Evolutionary conservation across 2,797 vertebrate species (phyloP).

Genomic region (Acridotheres tristis): DNA sequence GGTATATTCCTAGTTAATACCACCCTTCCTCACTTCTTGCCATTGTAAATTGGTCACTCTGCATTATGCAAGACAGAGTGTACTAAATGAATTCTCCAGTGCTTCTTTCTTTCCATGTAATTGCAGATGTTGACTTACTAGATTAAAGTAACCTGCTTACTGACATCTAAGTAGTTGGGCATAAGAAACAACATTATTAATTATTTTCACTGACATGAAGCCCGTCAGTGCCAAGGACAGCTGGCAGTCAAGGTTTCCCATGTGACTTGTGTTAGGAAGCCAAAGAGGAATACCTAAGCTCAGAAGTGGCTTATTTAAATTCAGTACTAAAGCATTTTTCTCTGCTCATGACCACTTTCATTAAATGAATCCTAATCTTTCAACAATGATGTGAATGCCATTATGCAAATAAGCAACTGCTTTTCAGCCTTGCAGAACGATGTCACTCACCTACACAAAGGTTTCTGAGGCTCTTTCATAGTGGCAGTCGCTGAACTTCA

Average conservation of each 20-base stretch:
- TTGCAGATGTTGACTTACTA: not conserved
- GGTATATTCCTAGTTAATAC: not conserved
- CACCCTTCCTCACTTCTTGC: not conserved
- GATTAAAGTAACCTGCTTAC: not conserved
- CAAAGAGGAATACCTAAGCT: not conserved
- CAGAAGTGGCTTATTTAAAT: slow-evolving; percentile 3
- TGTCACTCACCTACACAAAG: not conserved
- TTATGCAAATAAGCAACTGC: slow-evolving; percentile 48
- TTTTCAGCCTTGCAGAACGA: slow-evolving; percentile 7
- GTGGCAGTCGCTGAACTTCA: not conserved
- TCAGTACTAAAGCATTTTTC: not conserved
- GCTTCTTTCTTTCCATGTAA: not conserved
- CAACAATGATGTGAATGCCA: slow-evolving; percentile 19
- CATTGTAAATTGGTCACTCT: not conserved
- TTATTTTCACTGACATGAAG: not conserved
- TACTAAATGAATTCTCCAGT: not conserved
- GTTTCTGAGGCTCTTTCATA: not conserved
- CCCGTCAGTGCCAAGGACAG: not conserved
- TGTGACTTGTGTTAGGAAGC: not conserved
- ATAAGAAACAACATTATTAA: not conserved
- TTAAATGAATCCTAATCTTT: slow-evolving; percentile 46
- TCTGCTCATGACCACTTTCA: not conserved
- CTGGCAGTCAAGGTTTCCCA: not conserved
- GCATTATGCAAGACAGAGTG: not conserved
- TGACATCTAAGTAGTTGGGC: not conserved